A percentile compares a stretch with the other conserved stretches of the same genome.
phyloP scores from a whole-genome alignment of 2,113 vertebrate genomes.

The Semnopithecus entellus region DNA sequence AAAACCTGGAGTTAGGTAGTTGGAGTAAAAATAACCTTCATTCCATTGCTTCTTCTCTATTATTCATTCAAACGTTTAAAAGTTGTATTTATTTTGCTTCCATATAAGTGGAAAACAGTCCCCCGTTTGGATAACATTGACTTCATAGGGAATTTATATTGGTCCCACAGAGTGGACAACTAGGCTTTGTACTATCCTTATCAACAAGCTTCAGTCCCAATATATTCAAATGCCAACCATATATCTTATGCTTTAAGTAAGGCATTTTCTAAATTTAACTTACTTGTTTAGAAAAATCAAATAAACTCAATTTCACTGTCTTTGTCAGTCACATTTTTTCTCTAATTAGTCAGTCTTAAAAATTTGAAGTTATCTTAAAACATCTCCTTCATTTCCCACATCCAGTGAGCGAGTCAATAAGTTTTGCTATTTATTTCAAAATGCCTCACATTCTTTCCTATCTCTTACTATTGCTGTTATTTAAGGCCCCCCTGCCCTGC shows the following conservation, averaged over 20 bases:
- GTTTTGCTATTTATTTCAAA: background rate
- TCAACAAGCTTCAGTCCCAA: background rate
- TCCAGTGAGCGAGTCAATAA: background rate
- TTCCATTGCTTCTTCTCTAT: background rate
- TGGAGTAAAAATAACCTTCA: background rate
- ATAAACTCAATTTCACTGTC: background rate
- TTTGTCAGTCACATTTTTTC: background rate
- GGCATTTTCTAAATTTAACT: background rate
- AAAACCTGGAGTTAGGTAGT: background rate
- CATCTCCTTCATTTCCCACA: background rate
- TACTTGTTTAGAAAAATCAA: background rate
- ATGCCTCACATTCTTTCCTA: background rate
- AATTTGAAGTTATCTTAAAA: background rate
- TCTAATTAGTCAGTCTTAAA: background rate
- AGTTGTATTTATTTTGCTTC: slow-evolving; percentile 28
- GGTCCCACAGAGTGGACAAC: background rate
- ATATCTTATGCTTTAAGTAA: background rate
- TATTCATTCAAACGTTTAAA: background rate
- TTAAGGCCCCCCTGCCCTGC: background rate
- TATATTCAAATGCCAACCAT: background rate
- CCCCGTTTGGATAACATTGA: background rate
- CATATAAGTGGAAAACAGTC: background rate
- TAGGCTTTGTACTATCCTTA: background rate
- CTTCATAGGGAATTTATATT: background rate
- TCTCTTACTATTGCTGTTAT: background rate